A percentile compares a stretch with the other conserved stretches of the same genome.
Evolutionary conservation across 1,140 invertebrate species (phyloP).

Genomic region (Monomorium pharaonis): DNA sequence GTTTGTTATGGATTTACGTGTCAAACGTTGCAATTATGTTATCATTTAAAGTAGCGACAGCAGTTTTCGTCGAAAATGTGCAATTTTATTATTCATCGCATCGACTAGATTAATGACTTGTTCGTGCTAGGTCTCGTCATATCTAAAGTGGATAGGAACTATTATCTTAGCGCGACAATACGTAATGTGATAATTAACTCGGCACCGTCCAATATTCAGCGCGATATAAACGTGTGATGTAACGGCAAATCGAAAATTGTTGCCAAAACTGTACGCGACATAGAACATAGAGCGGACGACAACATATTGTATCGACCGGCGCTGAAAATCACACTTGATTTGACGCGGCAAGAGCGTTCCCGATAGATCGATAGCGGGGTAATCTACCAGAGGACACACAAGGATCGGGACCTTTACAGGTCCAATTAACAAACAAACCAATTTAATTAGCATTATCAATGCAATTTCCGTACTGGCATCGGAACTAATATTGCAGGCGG

Average conservation of each 20-base stretch:
- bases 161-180: conserved; percentile 26
- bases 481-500: conserved; percentile 77
- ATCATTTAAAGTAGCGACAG: not conserved
- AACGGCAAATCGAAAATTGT: conserved; percentile 47
- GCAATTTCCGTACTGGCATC: conserved; percentile 74
- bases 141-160: conserved; percentile 9
- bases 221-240: conserved; percentile 12
- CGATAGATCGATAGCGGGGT: conserved; percentile 12
- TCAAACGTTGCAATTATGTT: not conserved
- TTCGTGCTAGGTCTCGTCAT: not conserved
- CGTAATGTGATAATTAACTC: conserved; percentile 42
- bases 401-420: conserved; percentile 47
- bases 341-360: not conserved
- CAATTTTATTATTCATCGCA: not conserved
- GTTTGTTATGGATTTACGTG: not conserved
- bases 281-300: not conserved
- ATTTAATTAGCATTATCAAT: conserved; percentile 81
- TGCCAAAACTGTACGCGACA: conserved; percentile 27
- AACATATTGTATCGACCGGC: conserved; percentile 14
- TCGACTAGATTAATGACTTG: not conserved
- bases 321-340: conserved; percentile 27
- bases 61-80: not conserved
- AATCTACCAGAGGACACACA: conserved; percentile 52
- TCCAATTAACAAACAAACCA: conserved; percentile 71
- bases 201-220: conserved; percentile 30